Evolutionary conservation across 2,113 vertebrate species (phyloP).

Genomic region (Arenaria interpres): DNA sequence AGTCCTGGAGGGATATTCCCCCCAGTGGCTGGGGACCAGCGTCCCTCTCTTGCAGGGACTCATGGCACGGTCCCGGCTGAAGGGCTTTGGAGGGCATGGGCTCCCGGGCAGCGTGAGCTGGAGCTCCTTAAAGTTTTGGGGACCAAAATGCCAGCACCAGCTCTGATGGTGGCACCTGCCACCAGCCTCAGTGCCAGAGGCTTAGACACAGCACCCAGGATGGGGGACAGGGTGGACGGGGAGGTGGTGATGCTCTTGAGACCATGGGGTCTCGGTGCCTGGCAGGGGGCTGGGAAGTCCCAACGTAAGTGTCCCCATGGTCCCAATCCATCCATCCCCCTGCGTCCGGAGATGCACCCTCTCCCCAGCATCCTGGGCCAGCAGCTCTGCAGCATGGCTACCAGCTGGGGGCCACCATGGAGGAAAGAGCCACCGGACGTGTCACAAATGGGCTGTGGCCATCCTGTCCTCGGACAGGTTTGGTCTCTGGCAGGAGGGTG

Average conservation of each 20-base stretch:
- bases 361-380: not conserved
- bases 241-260: too few relatives aligned
- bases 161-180: too few relatives aligned
- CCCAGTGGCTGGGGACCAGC: not conserved
- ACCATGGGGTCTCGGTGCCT: too few relatives aligned
- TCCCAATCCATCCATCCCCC: not conserved
- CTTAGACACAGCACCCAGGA: too few relatives aligned
- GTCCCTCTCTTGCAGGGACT: fast-evolving
- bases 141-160: too few relatives aligned
- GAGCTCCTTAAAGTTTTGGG: too few relatives aligned
- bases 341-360: not conserved
- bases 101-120: too few relatives aligned
- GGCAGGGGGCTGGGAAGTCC: fast-evolving
- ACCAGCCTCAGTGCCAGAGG: too few relatives aligned
- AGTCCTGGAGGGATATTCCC: not conserved
- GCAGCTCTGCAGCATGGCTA: not conserved
- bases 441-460: not conserved
- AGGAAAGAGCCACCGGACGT: not conserved
- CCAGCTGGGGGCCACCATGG: fast-evolving
- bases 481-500: not conserved
- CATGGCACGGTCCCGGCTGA: not conserved
- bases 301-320: not conserved
- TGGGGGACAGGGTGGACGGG: too few relatives aligned
- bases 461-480: not conserved
- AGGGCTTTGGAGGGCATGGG: too few relatives aligned